Conservation (phyloP, 1,140 invertebrate species). For the Potamilus streckersoni region DNA sequence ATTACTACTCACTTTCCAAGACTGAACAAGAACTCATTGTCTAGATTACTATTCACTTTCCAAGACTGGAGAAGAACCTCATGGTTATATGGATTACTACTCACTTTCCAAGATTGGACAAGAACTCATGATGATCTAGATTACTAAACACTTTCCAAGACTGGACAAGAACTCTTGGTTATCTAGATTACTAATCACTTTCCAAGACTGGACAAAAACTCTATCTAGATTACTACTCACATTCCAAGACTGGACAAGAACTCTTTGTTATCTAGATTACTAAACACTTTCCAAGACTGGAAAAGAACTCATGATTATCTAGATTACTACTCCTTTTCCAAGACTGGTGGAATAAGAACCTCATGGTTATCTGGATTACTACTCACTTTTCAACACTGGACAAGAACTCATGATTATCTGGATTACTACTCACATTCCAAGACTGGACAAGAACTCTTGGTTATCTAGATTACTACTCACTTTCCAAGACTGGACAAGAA, state of each 20-base stretch:
- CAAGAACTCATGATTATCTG: no score
- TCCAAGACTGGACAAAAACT: no score
- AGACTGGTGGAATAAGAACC: slow-evolving; percentile 77
- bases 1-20: slow-evolving; percentile 78
- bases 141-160: no score
- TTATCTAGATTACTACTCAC: no score
- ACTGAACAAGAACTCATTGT: slow-evolving; percentile 79
- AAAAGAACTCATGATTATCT: slow-evolving; percentile 78
- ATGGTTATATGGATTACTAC: slow-evolving; percentile 78
- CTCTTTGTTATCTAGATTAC: neutral
- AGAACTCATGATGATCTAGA: no score
- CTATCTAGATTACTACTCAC: no score
- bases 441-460: no score
- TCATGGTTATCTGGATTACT: slow-evolving; percentile 73
- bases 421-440: no score
- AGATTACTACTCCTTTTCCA: slow-evolving; percentile 77
- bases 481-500: neutral
- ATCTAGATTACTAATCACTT: no score
- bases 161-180: no score
- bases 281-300: slow-evolving; percentile 80
- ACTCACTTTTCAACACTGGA: no score
- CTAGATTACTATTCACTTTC: slow-evolving; percentile 76
- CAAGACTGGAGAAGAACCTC: slow-evolving; percentile 79
- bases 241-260: neutral
- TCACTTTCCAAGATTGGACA: no score